phyloP scores from a whole-genome alignment of 2,888 invertebrate genomes.

The Cheilosia impressa region DNA sequence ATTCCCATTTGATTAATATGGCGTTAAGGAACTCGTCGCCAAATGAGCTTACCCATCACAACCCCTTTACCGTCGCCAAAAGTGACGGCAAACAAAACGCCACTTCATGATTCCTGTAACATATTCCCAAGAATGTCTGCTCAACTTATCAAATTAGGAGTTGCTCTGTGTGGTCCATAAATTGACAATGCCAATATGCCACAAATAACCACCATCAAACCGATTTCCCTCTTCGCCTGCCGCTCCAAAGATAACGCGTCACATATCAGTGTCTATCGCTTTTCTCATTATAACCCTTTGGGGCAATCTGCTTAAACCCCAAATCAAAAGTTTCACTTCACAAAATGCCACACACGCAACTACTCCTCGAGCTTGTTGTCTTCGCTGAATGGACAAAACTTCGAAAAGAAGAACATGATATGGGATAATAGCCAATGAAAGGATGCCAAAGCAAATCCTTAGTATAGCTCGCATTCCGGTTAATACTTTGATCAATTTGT shows the following conservation, averaged over 20 bases:
- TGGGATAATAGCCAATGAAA: conserved; percentile 56
- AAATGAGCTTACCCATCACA: no score
- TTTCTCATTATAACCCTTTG: conserved; percentile 69
- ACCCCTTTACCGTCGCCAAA: no score
- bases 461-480: conserved; percentile 59
- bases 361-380: conserved; percentile 12
- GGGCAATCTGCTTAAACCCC: conserved; percentile 59
- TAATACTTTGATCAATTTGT: conserved; percentile 75
- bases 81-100: no score
- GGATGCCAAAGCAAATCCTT: conserved; percentile 68
- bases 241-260: background rate
- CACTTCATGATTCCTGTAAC: no score
- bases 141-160: conserved; percentile 62
- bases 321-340: conserved; percentile 69
- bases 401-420: conserved; percentile 17
- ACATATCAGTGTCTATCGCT: conserved; percentile 44
- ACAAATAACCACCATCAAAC: conserved; percentile 50
- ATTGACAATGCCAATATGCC: conserved; percentile 14
- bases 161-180: conserved; percentile 40
- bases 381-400: conserved; percentile 62
- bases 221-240: conserved; percentile 3
- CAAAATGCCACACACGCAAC: background rate
- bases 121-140: conserved; percentile 23
- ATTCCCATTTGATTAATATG: no score
- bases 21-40: no score